Evolutionary conservation across 92 coral and sea anemone genomes (phyloP), one percentile per base, ranked within the genome.

Genomic region (Porites evermanni): DNA sequence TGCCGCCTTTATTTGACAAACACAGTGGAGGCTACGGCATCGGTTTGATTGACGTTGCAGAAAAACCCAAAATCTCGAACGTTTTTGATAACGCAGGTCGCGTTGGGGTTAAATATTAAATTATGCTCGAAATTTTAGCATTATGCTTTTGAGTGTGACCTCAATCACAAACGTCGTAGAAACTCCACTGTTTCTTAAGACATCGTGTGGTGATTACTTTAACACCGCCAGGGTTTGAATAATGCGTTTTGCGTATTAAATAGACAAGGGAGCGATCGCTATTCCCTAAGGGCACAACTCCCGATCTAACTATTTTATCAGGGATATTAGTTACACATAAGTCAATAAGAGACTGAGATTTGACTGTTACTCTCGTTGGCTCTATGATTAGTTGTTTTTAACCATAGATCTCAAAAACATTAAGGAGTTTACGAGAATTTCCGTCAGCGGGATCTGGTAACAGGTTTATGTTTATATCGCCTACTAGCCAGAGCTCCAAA

Each of bases 391-490:
- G 23, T 51, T 47, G 77, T 3, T 17, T 51, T 4, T n/a, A 11
- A 44, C 60, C 21, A 50, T 17, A 73, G 6, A 70, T 70, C 8
- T 70, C 54, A 70, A 1, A 70, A 1, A 70, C 29, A n/a, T 17
- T 73, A 6, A 47, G 29, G 23, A 73, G 29, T 13, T 50, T 73
- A 14, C 18, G 20, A 47, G 61, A 73, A 10, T 73, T 72, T 9
- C 76, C 21, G n/a, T 47, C 76, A 10, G 63, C 63, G 63, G 63
- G 12, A 14, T 14, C 63, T 14, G 9, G 63, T 58, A 58, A 58
- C 63, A 58, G 1, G 16, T 58, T 58, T 26, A 67, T 70, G 80
- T 71, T 83, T 2, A 83, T 16, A 83, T 83, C 87, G 60, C 87
- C 87, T 80, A 29, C 32, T 29, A 29, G 32, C 1, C 32, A 29